phyloP scores from a whole-genome alignment of 1,140 invertebrate species.

The Neodiprion virginianus region DNA sequence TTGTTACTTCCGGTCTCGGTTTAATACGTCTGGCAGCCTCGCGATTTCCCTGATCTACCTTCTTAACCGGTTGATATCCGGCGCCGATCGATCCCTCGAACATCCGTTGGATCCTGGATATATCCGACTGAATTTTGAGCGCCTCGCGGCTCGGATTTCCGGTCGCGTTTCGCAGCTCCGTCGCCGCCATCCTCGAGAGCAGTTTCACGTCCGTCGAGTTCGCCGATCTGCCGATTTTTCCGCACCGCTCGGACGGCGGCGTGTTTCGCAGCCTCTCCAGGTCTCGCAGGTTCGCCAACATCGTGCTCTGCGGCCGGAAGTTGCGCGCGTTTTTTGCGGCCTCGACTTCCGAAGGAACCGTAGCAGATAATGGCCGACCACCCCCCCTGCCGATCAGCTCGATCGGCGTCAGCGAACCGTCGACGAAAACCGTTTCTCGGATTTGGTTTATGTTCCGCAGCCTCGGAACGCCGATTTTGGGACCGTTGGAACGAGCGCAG shows the following conservation, averaged over 20 bases:
- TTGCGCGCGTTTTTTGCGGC: not conserved
- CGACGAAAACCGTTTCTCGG: constrained; percentile 43
- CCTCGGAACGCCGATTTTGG: constrained; percentile 45
- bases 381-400: not conserved
- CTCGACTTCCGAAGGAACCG: constrained; percentile 22
- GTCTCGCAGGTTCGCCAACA: constrained; percentile 50
- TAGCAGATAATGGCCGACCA: constrained; percentile 41
- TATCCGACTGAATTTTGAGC: constrained; percentile 45
- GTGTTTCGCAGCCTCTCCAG: constrained; percentile 48
- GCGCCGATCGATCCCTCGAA: constrained; percentile 33
- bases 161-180: constrained; percentile 18
- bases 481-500: constrained; percentile 39
- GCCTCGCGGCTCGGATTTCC: constrained; percentile 22
- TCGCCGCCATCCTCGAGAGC: not conserved
- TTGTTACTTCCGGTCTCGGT: no score
- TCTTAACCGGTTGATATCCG: not conserved
- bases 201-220: constrained; percentile 16
- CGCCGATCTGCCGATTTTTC: constrained; percentile 8
- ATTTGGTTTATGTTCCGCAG: constrained; percentile 53
- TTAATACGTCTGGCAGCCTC: no score
- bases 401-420: constrained; percentile 26
- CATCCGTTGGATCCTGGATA: constrained; percentile 42
- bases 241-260: constrained; percentile 33
- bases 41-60: no score
- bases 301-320: constrained; percentile 13